A percentile compares a stretch with the other conserved stretches of the same genome.
These are phyloP conservation scores for Porites divaricata DNA, from an alignment of 92 coral and sea anemone genomes.

Conservation along the genomic window DNA sequence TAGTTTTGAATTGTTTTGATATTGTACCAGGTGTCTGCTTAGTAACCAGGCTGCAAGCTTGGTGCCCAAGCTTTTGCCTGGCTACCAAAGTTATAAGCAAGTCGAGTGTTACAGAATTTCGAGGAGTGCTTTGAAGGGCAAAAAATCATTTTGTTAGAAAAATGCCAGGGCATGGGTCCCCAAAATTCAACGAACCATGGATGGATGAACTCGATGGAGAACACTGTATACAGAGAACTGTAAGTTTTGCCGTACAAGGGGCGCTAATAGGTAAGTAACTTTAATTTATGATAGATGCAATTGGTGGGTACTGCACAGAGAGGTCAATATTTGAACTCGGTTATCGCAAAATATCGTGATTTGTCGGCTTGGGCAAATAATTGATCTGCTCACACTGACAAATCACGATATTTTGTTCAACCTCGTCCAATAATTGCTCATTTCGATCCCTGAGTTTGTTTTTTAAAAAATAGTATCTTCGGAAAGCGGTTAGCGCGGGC, in stretches of 20 bases:
- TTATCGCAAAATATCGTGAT: too few relatives aligned
- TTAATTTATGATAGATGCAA: neutral
- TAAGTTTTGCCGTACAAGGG: constrained; percentile 87
- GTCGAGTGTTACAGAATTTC: neutral
- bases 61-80: neutral
- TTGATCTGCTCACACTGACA: too few relatives aligned
- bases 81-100: neutral
- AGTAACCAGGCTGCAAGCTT: constrained; percentile 9
- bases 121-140: neutral
- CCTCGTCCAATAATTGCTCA: too few relatives aligned
- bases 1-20: neutral
- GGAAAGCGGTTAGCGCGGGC: too few relatives aligned
- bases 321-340: neutral
- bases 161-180: constrained; percentile 34
- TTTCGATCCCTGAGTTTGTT: too few relatives aligned
- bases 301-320: too few relatives aligned
- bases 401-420: too few relatives aligned
- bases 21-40: neutral
- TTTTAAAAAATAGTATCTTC: too few relatives aligned
- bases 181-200: constrained; percentile 70
- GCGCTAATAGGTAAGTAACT: constrained; percentile 78
- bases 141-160: neutral
- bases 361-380: too few relatives aligned
- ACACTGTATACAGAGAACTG: constrained; percentile 71
- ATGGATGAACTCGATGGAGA: constrained; percentile 94